Evolutionary conservation across 2,113 vertebrate species (phyloP).

Genomic region (Istiophorus platypterus): DNA sequence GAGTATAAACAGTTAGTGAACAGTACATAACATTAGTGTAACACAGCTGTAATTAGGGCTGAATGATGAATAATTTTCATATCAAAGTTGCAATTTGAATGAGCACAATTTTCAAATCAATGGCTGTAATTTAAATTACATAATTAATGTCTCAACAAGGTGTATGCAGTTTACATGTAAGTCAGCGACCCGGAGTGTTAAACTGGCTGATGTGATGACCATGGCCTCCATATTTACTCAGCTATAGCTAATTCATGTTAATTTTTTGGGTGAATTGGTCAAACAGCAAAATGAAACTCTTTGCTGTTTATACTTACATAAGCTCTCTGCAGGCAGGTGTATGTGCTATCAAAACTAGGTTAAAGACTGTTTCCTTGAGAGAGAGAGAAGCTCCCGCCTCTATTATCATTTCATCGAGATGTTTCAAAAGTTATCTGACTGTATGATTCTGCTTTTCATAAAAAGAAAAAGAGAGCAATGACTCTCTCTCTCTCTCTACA

Average conservation of each 20-base stretch:
- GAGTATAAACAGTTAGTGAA: not conserved
- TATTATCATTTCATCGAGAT: too few relatives aligned
- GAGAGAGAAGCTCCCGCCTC: not conserved
- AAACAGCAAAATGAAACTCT: not conserved
- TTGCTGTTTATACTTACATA: not conserved
- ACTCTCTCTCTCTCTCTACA: too few relatives aligned
- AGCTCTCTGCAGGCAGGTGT: not conserved
- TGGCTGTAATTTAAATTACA: not conserved
- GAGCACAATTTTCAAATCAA: not conserved
- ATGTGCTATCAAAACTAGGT: not conserved
- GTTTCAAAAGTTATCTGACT: not conserved
- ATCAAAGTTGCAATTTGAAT: not conserved
- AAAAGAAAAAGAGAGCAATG: not conserved
- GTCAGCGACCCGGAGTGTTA: not conserved
- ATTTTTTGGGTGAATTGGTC: slow-evolving; percentile 1
- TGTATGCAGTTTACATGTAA: not conserved
- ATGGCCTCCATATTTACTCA: not conserved
- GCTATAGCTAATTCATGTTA: not conserved
- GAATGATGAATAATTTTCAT: slow-evolving; percentile 1
- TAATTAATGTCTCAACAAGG: slow-evolving; percentile 10
- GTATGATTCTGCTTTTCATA: not conserved
- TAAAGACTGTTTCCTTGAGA: not conserved
- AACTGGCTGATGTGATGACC: not conserved
- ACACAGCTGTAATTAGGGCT: not conserved
- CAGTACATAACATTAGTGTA: not conserved